Base-by-base conservation (phyloP, 2,888 invertebrate species). In the Leptogaster cylindrica region DNA sequence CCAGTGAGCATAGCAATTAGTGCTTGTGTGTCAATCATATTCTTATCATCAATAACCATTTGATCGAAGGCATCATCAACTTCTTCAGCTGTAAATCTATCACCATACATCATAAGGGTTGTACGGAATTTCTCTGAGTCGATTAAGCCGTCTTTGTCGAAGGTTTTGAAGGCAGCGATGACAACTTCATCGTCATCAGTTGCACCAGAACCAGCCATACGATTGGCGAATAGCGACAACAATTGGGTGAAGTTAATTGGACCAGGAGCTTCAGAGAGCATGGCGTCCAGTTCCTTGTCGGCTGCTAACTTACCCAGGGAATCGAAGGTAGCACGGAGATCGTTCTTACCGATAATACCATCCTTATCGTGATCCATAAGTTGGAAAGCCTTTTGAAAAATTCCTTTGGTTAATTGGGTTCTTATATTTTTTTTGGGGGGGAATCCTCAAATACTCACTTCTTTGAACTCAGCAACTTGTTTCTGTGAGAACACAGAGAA, bases 401-500 rank as follows among this genome's bases (percentile, higher is more conserved):
- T 50, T 55, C 48, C 31, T 8, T 16, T n/a, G 18, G n/a, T 41
- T 41, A 52, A 27, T 28, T 31, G 31, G 1, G 18, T 39, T 5
- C 5, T 61, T 1, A 18, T 2, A 16, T 23, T 41, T 48, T n/a
- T 41, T 31, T 39, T 65, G 20, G 7, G n/a, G n/a, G n/a, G n/a
- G n/a, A 68, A 36, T 33, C 58, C 12, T 14, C 7, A 12, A 16
- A 20, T 71, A 76, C 80, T 84, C 77, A 92, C 92, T 87, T 94
- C 94, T 84, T 95, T 95, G 88, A 95, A 95, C 84, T 95, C 95
- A 77, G 94, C 93, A 78, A 95, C 93, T 86, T 95, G 95, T 84
- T 91, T 91, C 86, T 95, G 95, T 77, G 94, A 90, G 89, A 96
- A 95, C 91, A 95, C 94, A 80, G 95, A 94, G 88, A 95, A 95